phyloP scores from a whole-genome alignment of 2,888 invertebrate genomes.

The Metalampra italica region DNA sequence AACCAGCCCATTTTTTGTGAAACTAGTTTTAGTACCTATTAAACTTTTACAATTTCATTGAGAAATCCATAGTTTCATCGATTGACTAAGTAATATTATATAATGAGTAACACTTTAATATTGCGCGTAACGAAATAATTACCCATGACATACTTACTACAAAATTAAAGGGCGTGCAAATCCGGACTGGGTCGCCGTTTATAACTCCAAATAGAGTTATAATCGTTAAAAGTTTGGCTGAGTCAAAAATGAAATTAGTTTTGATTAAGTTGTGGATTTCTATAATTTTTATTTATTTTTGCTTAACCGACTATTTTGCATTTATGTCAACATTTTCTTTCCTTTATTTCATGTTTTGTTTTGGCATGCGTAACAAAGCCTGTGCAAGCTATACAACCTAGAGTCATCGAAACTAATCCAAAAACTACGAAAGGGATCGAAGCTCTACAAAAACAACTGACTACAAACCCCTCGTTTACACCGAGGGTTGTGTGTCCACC shows the following conservation, averaged over 20 bases:
- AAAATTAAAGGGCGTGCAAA: too few relatives aligned
- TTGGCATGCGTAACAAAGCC: conserved; percentile 73
- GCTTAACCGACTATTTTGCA: conserved; percentile 25
- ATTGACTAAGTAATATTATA: too few relatives aligned
- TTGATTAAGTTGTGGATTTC: conserved; percentile 1
- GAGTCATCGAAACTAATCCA: conserved; percentile 67
- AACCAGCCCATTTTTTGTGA: neutral
- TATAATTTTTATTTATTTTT: conserved; percentile 21
- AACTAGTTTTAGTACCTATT: neutral
- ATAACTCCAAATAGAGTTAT: too few relatives aligned
- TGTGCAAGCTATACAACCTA: conserved; percentile 74
- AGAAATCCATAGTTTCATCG: neutral
- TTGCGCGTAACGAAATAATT: too few relatives aligned
- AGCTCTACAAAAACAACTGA: conserved; percentile 65
- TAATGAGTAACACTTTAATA: too few relatives aligned
- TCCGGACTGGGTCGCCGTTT: too few relatives aligned
- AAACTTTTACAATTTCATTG: neutral
- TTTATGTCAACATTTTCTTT: conserved; percentile 50
- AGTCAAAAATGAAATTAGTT: conserved; percentile 1
- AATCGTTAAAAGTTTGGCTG: too few relatives aligned
- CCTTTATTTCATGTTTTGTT: conserved; percentile 63
- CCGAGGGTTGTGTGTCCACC: conserved; percentile 70
- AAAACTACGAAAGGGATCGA: conserved; percentile 59
- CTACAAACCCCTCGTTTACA: conserved; percentile 70
- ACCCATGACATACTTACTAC: too few relatives aligned